Evolutionary conservation across 2,113 vertebrate species (phyloP).

Genomic region (Bothrops jararaca): DNA sequence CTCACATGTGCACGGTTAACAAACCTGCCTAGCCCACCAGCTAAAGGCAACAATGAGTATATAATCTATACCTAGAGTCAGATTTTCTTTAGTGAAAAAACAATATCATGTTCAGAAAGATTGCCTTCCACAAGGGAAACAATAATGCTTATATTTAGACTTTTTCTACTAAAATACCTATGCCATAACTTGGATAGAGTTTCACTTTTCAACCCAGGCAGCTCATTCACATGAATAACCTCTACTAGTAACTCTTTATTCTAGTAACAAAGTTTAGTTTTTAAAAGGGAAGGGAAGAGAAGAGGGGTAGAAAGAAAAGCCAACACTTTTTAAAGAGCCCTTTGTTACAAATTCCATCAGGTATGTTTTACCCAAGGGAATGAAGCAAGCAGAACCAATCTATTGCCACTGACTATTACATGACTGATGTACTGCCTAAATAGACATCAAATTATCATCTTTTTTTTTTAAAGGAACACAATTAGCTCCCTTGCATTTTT

Average conservation of each 20-base stretch:
- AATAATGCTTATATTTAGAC: conserved; percentile 16
- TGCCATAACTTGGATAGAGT: conserved; percentile 3
- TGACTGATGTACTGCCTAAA: neutral
- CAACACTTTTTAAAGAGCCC: neutral
- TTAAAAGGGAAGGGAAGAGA: neutral
- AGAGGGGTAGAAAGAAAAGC: neutral
- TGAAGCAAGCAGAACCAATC: neutral
- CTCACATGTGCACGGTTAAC: conserved; percentile 37
- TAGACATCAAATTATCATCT: neutral
- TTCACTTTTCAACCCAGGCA: conserved; percentile 31
- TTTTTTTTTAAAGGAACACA: neutral
- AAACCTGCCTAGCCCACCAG: conserved; percentile 38
- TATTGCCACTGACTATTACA: neutral
- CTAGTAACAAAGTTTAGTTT: conserved; percentile 13
- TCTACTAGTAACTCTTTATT: conserved; percentile 14
- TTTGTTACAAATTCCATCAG: neutral
- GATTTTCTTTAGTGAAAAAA: conserved; percentile 32
- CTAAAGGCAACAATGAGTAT: conserved; percentile 31
- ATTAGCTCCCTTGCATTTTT: neutral
- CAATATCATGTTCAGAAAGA: conserved; percentile 47
- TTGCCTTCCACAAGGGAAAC: conserved; percentile 32
- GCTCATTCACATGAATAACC: conserved; percentile 7
- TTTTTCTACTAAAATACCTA: conserved; percentile 28
- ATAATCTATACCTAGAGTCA: conserved; percentile 50
- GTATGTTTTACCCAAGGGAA: neutral